Conservation (phyloP, 2,113 vertebrate genomes). For the Cricetomys ansorgei region DNA sequence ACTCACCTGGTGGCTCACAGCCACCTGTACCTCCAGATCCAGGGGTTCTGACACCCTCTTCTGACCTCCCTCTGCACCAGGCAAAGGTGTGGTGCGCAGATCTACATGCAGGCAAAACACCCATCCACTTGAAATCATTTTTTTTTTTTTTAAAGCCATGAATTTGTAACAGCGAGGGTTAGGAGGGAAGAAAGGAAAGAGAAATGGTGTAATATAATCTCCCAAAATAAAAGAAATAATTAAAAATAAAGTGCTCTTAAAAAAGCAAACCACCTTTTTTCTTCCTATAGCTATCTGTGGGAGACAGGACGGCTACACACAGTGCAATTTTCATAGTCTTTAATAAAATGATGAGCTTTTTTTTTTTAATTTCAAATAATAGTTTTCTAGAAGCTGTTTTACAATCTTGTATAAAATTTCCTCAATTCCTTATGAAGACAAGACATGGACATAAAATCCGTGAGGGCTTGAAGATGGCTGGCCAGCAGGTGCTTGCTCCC, state of each 20-base stretch:
- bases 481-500: not conserved
- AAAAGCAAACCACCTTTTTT: not conserved
- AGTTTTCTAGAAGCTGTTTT: slow-evolving; percentile 14
- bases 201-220: not conserved
- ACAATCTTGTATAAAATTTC: slow-evolving; percentile 25
- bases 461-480: too few relatives aligned
- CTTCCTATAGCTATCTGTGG: not conserved
- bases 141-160: not conserved
- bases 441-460: not conserved
- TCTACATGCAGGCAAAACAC: not conserved
- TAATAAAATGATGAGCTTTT: not conserved
- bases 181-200: not conserved
- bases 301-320: not conserved
- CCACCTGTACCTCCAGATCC: not conserved
- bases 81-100: not conserved
- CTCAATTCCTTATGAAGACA: slow-evolving; percentile 4
- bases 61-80: not conserved
- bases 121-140: too few relatives aligned
- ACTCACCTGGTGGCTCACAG: not conserved
- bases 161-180: not conserved
- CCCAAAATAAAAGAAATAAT: not conserved
- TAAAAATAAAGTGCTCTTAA: not conserved
- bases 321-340: not conserved
- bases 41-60: not conserved
- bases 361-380: not conserved